Percentiles rank a stretch among this genome's conserved stretches.
Evolutionary conservation across 2,797 vertebrate genomes (phyloP).

Genomic region (Monodelphis domestica): DNA sequence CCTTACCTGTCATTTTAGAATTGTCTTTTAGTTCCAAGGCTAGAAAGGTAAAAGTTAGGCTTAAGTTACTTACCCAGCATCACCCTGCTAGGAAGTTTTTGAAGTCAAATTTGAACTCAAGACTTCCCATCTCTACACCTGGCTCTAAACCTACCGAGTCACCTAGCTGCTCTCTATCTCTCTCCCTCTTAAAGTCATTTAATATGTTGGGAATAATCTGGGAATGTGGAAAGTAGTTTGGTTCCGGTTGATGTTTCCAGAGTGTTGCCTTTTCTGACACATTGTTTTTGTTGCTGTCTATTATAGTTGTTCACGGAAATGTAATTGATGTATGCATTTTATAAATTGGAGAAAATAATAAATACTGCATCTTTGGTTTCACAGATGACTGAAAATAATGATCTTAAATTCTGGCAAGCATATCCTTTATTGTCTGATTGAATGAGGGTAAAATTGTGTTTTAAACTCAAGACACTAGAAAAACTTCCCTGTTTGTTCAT

Average conservation of each 20-base stretch:
- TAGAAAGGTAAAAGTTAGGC: too few species aligned
- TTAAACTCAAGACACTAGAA: slow-evolving; percentile 27
- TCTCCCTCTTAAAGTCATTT: slow-evolving; percentile 1
- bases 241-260: background rate
- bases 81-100: too few species aligned
- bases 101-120: too few species aligned
- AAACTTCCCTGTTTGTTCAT: background rate
- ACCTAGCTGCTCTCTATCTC: too few species aligned
- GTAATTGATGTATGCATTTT: slow-evolving; percentile 12
- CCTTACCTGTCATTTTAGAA: too few species aligned
- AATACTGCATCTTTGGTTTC: background rate
- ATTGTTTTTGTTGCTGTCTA: slow-evolving; percentile 27
- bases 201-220: background rate
- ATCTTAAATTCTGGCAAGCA: slow-evolving; percentile 35
- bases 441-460: slow-evolving; percentile 46
- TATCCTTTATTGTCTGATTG: slow-evolving; percentile 52
- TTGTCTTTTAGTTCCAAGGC: too few species aligned
- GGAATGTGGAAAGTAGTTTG: background rate
- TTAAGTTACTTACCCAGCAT: too few species aligned
- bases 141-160: too few species aligned
- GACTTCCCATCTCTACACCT: too few species aligned
- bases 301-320: slow-evolving; percentile 42
- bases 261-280: background rate
- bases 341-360: slow-evolving; percentile 34
- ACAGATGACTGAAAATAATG: slow-evolving; percentile 59